Conservation (phyloP, 92 coral and sea anemone species). For the Scolanthus callimorphus region DNA sequence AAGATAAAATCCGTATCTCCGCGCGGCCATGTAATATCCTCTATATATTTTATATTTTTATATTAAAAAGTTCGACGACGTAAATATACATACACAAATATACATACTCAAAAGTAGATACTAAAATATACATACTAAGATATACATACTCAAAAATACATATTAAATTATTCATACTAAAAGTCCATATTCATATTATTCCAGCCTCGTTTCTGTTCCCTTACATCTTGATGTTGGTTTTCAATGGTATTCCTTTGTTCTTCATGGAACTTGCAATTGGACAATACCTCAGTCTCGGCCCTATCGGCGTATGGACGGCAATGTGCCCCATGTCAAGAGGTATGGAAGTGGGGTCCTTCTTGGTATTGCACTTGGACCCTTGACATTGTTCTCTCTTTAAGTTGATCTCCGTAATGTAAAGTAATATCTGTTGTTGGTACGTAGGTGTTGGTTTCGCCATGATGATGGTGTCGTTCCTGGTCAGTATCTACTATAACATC, state of each 20-base stretch:
- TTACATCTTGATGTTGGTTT: constrained; percentile 24
- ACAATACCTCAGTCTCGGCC: constrained; percentile 41
- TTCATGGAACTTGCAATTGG: constrained; percentile 58
- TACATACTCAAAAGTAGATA: no score
- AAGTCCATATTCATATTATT: not conserved
- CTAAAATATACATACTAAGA: no score
- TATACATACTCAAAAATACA: no score
- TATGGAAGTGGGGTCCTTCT: no score
- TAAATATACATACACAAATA: no score
- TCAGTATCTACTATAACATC: constrained; percentile 53
- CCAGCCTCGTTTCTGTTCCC: constrained; percentile 47
- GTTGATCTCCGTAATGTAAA: not conserved
- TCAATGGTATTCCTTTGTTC: constrained; percentile 55
- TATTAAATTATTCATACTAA: no score
- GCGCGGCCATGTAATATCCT: no score
- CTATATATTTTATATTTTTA: no score
- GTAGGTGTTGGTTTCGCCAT: constrained; percentile 67
- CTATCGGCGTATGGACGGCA: constrained; percentile 48
- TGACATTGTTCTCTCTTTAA: no score
- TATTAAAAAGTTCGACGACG: no score
- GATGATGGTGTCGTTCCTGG: constrained; percentile 63
- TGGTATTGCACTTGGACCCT: no score
- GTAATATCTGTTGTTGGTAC: not conserved
- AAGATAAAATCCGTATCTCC: no score
- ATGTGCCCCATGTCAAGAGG: constrained; percentile 46